Evolutionary conservation across 2,797 vertebrate species (phyloP).

Genomic region (Mormyrus hasselquistii): DNA sequence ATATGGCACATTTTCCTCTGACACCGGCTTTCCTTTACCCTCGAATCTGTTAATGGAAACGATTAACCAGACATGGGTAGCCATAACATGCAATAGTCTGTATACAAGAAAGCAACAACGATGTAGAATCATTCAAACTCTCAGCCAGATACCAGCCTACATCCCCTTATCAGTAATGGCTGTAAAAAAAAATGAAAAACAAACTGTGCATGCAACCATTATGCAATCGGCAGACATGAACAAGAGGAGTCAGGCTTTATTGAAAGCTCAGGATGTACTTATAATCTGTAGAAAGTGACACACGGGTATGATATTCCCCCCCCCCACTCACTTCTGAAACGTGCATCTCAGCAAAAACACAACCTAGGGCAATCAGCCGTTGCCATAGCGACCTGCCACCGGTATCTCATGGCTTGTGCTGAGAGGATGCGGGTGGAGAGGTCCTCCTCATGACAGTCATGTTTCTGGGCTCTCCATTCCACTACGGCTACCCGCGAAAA

Average conservation of each 20-base stretch:
- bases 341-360: slow-evolving; percentile 29
- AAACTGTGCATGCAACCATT: background rate
- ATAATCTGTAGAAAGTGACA: background rate
- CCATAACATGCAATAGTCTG: background rate
- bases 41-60: background rate
- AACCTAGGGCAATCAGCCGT: slow-evolving; percentile 32
- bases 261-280: background rate
- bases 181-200: background rate
- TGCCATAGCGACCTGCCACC: slow-evolving; percentile 46
- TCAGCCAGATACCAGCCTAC: background rate
- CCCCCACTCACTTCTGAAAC: slow-evolving; percentile 4
- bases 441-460: slow-evolving; percentile 46
- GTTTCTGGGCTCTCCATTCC: slow-evolving; percentile 34
- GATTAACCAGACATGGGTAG: background rate
- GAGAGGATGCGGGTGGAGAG: slow-evolving; percentile 40
- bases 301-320: background rate
- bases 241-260: background rate
- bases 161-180: background rate
- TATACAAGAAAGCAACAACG: background rate
- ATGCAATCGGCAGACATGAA: background rate
- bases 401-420: slow-evolving; percentile 34
- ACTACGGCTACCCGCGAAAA: background rate
- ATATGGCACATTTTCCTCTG: background rate
- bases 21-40: background rate
- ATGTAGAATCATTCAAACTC: background rate